Evolutionary conservation across 2,888 invertebrate genomes (phyloP), one percentile per base, ranked within the genome.

Genomic region (Synanthedon tipuliformis): DNA sequence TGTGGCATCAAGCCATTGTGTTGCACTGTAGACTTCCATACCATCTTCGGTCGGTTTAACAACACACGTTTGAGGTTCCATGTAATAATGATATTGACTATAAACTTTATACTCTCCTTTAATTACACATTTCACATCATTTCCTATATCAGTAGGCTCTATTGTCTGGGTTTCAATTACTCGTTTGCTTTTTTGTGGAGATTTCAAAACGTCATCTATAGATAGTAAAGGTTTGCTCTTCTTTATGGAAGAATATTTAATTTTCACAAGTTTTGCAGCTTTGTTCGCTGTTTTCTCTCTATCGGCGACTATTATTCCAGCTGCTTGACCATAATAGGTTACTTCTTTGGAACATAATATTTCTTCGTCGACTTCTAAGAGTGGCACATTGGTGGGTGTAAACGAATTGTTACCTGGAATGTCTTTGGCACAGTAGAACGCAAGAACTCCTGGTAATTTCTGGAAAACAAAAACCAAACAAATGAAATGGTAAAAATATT

Each of bases 51-150:
- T 88, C 0, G 93, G 94, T 16, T 90, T 72, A n/a, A 88, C 91
- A 1, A 93, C 86, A 55, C 91, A 90, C 0, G 89, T 89, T 48
- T 93, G 93, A 0, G 92, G 90, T 64, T 95, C 95, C 92, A 95
- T 92, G 10, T 90, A 89, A 63, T 90, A 93, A 69, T 94, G 94
- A 69, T 92, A 93, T 67, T 95, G 94, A 7, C 88, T 69, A 5
- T 90, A 91, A 57, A 90, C 61, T 52, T 87, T 81, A 55, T 89
- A 74, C 50, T 81, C 81, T 0, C 93, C 94, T 45, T 80, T 79
- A 5, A 91, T 63, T 10, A 87, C 75, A 59, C 64, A 67, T 62
- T 75, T 79, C 0, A 84, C 71, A 58, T 86, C 77, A 53, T 71
- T 70, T 0, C 87, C 87, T 40, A 56, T 66, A 11, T 81, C 77